Conservation (phyloP, 2,888 invertebrate species). For the Marronus borbonicus region DNA sequence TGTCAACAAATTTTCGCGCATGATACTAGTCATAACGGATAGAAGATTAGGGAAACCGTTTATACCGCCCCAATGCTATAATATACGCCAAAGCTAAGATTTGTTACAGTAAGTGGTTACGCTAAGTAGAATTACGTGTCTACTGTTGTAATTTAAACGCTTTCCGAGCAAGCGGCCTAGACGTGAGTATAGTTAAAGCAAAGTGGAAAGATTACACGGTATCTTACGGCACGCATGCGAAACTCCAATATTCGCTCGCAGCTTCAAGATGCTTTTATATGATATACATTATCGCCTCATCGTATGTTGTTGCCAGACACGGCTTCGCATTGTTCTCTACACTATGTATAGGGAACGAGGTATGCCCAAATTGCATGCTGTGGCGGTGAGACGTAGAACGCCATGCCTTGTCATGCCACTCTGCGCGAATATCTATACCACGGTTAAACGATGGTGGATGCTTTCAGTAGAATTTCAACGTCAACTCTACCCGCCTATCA, state of each 20-base stretch:
- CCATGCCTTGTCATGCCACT: background rate
- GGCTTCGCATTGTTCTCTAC: slow-evolving; percentile 28
- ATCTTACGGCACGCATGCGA: slow-evolving; percentile 31
- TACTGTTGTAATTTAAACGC: slow-evolving; percentile 12
- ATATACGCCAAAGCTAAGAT: background rate
- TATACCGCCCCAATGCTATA: no score
- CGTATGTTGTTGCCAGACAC: slow-evolving; percentile 21
- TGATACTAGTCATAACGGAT: no score
- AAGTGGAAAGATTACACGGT: slow-evolving; percentile 45
- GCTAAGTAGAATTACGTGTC: slow-evolving; percentile 16
- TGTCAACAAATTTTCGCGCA: no score
- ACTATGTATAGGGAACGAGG: background rate
- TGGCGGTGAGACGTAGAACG: background rate
- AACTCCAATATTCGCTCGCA: slow-evolving; percentile 20
- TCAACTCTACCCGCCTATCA: slow-evolving; percentile 3
- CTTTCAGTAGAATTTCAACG: slow-evolving; percentile 4
- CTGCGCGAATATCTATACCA: slow-evolving; percentile 5
- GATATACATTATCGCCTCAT: slow-evolving; percentile 24
- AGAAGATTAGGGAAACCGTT: no score
- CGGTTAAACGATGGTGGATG: background rate
- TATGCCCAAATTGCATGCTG: background rate
- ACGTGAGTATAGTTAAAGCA: slow-evolving; percentile 24
- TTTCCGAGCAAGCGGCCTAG: background rate
- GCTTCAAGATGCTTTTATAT: slow-evolving; percentile 17
- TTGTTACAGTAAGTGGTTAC: background rate